phyloP scores from a whole-genome alignment of 2,888 invertebrate species.

The Caenorhabditis virilis region DNA sequence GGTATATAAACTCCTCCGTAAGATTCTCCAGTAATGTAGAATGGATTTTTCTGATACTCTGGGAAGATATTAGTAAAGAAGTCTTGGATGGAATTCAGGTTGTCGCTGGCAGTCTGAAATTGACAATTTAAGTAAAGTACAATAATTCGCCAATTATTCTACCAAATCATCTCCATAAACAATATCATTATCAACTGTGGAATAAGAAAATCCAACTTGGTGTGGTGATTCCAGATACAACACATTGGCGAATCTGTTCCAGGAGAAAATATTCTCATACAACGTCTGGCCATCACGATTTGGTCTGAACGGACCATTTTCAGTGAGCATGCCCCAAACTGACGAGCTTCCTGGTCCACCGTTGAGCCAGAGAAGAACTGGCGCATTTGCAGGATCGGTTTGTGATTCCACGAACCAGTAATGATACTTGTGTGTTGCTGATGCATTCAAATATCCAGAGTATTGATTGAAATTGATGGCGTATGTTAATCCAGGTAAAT shows the following conservation, averaged over 20 bases:
- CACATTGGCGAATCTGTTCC: constrained; percentile 67
- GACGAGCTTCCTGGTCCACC: constrained; percentile 56
- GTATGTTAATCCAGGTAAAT: constrained; percentile 48
- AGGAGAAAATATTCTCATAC: constrained; percentile 55
- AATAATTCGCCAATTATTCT: constrained; percentile 6
- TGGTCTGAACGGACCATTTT: constrained; percentile 70
- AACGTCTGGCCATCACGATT: constrained; percentile 52
- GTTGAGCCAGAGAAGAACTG: constrained; percentile 52
- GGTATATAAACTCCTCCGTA: constrained; percentile 71
- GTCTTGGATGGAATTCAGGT: constrained; percentile 70
- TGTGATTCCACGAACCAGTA: constrained; percentile 51
- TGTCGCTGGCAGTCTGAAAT: constrained; percentile 70
- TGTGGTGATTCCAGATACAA: constrained; percentile 73
- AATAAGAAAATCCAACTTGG: constrained; percentile 73
- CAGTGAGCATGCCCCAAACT: constrained; percentile 68
- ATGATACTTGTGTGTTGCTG: constrained; percentile 36
- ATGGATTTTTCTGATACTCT: constrained; percentile 69
- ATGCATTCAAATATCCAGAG: constrained; percentile 49
- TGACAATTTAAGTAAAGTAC: neutral
- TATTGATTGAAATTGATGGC: constrained; percentile 51
- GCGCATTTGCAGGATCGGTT: constrained; percentile 29
- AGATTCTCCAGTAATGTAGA: constrained; percentile 67
- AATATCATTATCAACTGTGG: constrained; percentile 69
- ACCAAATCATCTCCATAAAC: constrained; percentile 56
- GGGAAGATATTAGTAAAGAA: constrained; percentile 71